These are phyloP conservation scores for Callyntrura guangdongensis DNA, from an alignment of 2,888 invertebrate species.

Conservation along the genomic window DNA sequence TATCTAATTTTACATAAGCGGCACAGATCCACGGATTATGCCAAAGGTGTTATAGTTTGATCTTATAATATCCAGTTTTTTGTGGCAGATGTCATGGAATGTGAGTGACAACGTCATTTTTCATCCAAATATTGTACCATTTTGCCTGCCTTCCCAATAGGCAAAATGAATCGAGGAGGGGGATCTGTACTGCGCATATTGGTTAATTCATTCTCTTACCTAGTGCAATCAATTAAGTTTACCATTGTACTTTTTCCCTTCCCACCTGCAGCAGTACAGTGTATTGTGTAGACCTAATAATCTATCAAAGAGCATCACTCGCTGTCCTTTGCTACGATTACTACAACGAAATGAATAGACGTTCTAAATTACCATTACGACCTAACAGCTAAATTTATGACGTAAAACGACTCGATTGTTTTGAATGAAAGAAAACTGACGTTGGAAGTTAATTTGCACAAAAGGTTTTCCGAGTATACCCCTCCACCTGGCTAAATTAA, in stretches of 20 bases:
- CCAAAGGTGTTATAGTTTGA: not conserved
- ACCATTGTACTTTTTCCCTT: not conserved
- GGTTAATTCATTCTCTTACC: conserved; percentile 13
- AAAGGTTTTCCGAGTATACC: too few relatives aligned
- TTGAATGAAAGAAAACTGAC: too few relatives aligned
- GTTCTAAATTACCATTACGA: too few relatives aligned
- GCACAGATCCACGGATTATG: not conserved
- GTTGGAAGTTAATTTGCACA: too few relatives aligned
- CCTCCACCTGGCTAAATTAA: too few relatives aligned
- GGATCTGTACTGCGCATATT: not conserved
- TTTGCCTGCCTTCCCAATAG: not conserved
- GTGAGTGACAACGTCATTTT: conserved; percentile 32
- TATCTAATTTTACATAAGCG: not conserved
- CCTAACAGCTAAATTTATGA: too few relatives aligned
- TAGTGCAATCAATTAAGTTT: conserved; percentile 7
- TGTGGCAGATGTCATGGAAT: not conserved
- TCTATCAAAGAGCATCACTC: not conserved
- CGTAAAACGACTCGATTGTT: too few relatives aligned
- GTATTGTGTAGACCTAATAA: not conserved
- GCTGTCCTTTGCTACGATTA: not conserved
- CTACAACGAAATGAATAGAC: not conserved
- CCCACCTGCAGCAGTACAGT: not conserved
- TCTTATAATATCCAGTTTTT: not conserved
- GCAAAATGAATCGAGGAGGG: not conserved
- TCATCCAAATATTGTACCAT: conserved; percentile 1